These are phyloP conservation scores for Gymnocephalus cernua DNA, from an alignment of 2,113 vertebrate species.

Conservation along the genomic window DNA sequence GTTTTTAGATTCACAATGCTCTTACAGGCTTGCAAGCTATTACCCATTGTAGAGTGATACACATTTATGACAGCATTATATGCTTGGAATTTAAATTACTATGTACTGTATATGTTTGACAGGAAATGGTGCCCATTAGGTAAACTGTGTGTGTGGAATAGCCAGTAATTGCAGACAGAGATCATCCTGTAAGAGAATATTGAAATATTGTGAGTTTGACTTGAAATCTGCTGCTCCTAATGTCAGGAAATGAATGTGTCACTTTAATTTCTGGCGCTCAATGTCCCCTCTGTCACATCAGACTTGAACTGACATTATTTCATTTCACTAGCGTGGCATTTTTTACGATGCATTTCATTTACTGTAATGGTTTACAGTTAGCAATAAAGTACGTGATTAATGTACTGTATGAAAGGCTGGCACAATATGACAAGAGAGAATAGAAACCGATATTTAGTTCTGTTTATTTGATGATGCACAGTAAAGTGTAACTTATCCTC, in stretches of 20 bases:
- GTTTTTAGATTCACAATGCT: slow-evolving; percentile 27
- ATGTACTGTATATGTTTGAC: background rate
- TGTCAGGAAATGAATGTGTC: slow-evolving; percentile 71
- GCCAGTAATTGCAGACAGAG: slow-evolving; percentile 26
- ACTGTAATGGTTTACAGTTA: slow-evolving; percentile 51
- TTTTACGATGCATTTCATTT: slow-evolving; percentile 62
- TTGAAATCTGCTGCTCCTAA: slow-evolving; percentile 48
- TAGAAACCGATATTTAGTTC: background rate
- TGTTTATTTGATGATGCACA: slow-evolving; percentile 7
- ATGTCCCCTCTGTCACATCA: slow-evolving; percentile 35
- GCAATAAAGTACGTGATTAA: slow-evolving; percentile 46
- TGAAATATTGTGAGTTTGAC: slow-evolving; percentile 57
- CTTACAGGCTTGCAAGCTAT: slow-evolving; percentile 1
- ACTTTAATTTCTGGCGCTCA: slow-evolving; percentile 45
- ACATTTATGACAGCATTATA: slow-evolving; percentile 25
- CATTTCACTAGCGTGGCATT: slow-evolving; percentile 21
- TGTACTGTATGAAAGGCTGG: slow-evolving; percentile 17
- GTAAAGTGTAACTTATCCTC: background rate
- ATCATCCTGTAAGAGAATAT: slow-evolving; percentile 66
- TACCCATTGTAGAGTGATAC: background rate
- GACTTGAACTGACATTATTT: slow-evolving; percentile 53
- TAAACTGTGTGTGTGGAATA: slow-evolving; percentile 6
- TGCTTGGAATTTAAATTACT: slow-evolving; percentile 5
- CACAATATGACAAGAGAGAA: background rate
- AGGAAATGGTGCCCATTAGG: slow-evolving; percentile 4